These are phyloP conservation scores for Chrysochloris asiatica DNA, from an alignment of 2,113 vertebrate species.

Conservation along the genomic window DNA sequence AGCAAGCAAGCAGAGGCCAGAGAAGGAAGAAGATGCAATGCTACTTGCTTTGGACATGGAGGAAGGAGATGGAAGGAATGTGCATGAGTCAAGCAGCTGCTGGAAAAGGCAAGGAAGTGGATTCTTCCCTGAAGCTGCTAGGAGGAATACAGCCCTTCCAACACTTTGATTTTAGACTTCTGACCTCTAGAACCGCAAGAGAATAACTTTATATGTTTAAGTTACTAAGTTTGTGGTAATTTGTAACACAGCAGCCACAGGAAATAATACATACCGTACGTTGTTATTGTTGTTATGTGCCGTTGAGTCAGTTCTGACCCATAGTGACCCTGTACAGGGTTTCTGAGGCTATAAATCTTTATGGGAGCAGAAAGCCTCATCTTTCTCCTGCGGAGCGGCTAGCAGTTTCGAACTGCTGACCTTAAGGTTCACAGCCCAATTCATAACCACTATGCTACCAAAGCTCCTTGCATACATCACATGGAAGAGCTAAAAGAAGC, in stretches of 20 bases:
- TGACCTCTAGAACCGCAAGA: neutral
- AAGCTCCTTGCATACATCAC: too few relatives aligned
- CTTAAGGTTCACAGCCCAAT: too few relatives aligned
- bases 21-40: neutral
- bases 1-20: neutral
- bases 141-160: neutral
- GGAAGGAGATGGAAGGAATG: neutral
- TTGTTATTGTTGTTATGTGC: too few relatives aligned
- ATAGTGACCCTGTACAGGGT: too few relatives aligned
- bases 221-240: neutral
- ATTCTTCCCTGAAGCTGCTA: neutral
- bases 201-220: neutral
- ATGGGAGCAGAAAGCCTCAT: too few relatives aligned
- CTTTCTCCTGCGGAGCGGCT: too few relatives aligned
- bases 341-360: too few relatives aligned
- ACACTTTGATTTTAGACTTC: neutral
- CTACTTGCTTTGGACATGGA: neutral
- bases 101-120: neutral
- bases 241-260: neutral
- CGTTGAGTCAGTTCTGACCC: too few relatives aligned
- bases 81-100: neutral
- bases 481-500: neutral
- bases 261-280: neutral
- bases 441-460: too few relatives aligned
- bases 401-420: too few relatives aligned